These are phyloP conservation scores for Conus canariensis DNA, from an alignment of 2,888 invertebrate species.

Conservation along the genomic window DNA sequence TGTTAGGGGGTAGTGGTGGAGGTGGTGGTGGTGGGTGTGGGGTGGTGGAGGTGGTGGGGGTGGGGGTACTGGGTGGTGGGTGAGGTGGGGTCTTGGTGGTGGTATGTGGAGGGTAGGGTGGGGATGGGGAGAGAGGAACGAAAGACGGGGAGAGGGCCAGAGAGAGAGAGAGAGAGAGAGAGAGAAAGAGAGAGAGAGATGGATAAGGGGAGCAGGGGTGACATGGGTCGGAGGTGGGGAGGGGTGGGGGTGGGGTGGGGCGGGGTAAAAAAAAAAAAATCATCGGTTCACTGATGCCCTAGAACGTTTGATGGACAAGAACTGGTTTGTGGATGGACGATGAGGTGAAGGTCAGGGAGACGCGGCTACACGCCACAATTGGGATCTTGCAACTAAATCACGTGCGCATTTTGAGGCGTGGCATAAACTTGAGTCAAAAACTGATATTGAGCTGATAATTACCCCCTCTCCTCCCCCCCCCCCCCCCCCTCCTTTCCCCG, in stretches of 20 bases:
- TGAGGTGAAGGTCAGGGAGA: neutral
- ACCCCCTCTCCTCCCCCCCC: no score
- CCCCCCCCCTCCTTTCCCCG: no score
- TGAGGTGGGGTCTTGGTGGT: no score
- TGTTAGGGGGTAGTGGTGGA: no score
- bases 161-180: slow-evolving; percentile 12
- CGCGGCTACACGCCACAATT: no score
- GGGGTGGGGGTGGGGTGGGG: neutral
- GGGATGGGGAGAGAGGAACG: neutral
- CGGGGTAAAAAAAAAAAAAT: neutral
- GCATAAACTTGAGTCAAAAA: no score
- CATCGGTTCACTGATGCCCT: no score
- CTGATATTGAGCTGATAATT: no score
- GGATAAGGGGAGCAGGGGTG: neutral
- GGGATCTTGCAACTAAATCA: no score
- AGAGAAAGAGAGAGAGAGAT: neutral
- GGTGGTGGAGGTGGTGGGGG: neutral
- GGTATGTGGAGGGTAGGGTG: neutral
- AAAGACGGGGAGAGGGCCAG: neutral
- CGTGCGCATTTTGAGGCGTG: no score
- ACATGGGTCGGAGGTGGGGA: neutral
- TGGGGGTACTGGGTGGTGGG: neutral
- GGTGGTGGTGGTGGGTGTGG: neutral
- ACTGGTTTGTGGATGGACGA: no score
- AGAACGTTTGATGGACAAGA: no score